These are phyloP conservation scores for Siniperca chuatsi DNA, from an alignment of 2,113 vertebrate genomes.

Conservation along the genomic window DNA sequence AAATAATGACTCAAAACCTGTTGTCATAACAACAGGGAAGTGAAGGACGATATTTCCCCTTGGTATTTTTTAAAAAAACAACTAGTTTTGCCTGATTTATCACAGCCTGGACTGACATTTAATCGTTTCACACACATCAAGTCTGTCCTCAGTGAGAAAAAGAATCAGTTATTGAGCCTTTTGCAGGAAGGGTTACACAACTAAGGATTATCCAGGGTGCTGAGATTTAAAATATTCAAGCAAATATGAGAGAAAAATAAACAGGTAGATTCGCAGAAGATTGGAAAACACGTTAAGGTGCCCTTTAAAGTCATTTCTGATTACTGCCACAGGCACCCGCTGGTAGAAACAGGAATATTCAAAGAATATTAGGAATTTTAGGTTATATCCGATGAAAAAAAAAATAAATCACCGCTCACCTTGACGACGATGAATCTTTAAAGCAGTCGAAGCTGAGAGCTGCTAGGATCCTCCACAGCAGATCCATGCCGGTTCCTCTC, in stretches of 20 bases:
- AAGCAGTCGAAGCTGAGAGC: slow-evolving; percentile 85
- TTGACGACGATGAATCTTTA: slow-evolving; percentile 79
- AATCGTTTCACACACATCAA: background rate
- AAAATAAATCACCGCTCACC: slow-evolving; percentile 64
- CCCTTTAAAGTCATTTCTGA: background rate
- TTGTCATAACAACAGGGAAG: slow-evolving; percentile 68
- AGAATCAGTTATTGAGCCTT: background rate
- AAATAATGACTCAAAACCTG: slow-evolving; percentile 33
- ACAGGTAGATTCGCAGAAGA: background rate
- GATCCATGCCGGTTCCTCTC: slow-evolving; percentile 79
- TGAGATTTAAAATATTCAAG: background rate
- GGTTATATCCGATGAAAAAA: background rate
- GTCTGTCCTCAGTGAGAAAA: background rate
- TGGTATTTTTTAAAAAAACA: no score
- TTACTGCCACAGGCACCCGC: background rate
- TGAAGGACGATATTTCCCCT: background rate
- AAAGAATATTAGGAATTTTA: background rate
- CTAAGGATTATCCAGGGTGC: background rate
- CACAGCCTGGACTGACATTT: background rate
- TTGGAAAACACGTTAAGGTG: no score
- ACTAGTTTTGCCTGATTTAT: background rate
- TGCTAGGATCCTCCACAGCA: slow-evolving; percentile 84
- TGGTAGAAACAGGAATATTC: no score
- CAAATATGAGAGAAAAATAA: background rate
- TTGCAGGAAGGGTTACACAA: background rate